phyloP scores from a whole-genome alignment of 2,113 vertebrate species.

The Gallinago undulata region DNA sequence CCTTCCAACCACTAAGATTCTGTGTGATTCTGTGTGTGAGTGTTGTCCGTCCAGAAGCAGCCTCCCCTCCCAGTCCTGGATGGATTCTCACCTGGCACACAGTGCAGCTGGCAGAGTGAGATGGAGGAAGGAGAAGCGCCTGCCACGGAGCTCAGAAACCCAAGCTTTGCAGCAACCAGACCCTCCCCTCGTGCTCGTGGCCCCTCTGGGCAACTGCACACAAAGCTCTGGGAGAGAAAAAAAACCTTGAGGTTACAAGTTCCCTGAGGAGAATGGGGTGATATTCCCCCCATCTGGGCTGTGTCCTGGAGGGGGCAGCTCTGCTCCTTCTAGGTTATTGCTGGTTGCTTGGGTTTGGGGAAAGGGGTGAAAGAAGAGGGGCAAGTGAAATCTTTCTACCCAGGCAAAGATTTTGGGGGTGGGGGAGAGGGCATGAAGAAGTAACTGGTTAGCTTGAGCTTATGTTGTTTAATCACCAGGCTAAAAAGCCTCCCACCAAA shows the following conservation, averaged over 20 bases:
- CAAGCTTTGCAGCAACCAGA: not conserved
- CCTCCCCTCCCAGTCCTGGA: not conserved
- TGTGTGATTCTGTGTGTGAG: no score
- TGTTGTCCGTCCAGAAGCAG: not conserved
- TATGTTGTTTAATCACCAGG: not conserved
- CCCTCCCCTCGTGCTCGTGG: rapidly evolving
- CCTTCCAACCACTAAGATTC: no score
- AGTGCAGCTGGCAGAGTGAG: not conserved
- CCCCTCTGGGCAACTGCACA: not conserved
- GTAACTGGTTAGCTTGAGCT: rapidly evolving
- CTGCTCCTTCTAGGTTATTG: not conserved
- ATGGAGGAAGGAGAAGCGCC: not conserved
- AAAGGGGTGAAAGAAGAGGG: not conserved
- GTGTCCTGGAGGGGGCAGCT: not conserved
- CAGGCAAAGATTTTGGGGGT: not conserved
- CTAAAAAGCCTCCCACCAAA: not conserved
- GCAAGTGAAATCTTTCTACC: not conserved
- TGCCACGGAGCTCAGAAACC: not conserved
- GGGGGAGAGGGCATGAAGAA: not conserved
- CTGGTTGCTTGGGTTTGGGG: not conserved
- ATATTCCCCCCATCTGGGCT: not conserved
- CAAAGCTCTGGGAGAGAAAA: not conserved
- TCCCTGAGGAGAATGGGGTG: not conserved
- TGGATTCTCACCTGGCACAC: not conserved
- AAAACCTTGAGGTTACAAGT: rapidly evolving